A percentile compares a stretch with the other conserved stretches of the same genome.
Conservation (phyloP, 2,888 invertebrate genomes). For the Polylopha cassiicola region DNA sequence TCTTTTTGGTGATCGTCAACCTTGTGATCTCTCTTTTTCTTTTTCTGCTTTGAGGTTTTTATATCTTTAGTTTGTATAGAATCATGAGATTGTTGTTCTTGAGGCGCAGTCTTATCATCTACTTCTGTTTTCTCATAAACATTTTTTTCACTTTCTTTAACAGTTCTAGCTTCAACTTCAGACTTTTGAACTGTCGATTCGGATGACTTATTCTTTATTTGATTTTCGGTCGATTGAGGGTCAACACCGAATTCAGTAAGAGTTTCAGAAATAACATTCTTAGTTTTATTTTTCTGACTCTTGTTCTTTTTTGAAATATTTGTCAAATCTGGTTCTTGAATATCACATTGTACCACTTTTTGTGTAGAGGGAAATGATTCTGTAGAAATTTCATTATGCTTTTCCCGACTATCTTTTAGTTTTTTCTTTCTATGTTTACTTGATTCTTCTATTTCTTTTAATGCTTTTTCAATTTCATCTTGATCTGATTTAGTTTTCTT, state of each 20-base stretch:
- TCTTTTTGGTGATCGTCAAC: neutral
- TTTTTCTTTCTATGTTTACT: conserved; percentile 60
- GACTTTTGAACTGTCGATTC: conserved; percentile 20
- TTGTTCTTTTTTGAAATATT: conserved; percentile 29
- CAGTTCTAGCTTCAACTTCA: neutral
- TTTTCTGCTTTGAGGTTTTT: conserved; percentile 3
- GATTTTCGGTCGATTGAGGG: no score
- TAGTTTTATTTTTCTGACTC: conserved; percentile 27
- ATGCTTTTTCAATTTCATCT: conserved; percentile 65
- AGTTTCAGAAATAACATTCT: conserved; percentile 16
- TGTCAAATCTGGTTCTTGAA: no score
- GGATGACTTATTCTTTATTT: no score
- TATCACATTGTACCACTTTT: no score
- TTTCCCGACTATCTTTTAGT: conserved; percentile 41
- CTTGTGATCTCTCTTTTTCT: conserved; percentile 11
- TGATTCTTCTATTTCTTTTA: conserved; percentile 65
- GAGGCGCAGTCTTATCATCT: neutral
- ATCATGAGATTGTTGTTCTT: neutral
- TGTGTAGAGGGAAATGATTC: no score
- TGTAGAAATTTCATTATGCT: conserved; percentile 34
- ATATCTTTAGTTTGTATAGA: neutral
- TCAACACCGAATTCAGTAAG: no score
- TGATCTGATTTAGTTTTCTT: conserved; percentile 52
- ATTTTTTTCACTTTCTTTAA: no score
- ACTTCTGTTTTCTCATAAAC: neutral